These are phyloP conservation scores for Hypomesus transpacificus DNA, from an alignment of 2,113 vertebrate genomes.

Conservation along the genomic window DNA sequence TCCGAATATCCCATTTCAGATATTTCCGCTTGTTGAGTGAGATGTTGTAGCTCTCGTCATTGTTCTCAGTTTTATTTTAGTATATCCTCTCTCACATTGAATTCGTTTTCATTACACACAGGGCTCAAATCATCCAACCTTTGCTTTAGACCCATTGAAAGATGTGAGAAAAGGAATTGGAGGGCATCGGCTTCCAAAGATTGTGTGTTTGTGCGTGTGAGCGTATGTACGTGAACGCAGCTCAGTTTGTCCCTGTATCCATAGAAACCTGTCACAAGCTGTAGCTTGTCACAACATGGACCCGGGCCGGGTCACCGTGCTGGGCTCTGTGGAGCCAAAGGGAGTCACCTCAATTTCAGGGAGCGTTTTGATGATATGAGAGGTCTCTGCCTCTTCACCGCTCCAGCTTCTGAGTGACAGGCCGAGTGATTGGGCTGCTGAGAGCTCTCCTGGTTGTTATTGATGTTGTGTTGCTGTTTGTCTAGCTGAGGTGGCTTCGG, in stretches of 20 bases:
- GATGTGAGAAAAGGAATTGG: too few relatives aligned
- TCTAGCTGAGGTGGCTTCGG: too few relatives aligned
- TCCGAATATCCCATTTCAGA: slow-evolving; percentile 24
- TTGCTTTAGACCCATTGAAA: slow-evolving; percentile 1
- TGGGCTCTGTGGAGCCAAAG: slow-evolving; percentile 52
- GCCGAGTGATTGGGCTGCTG: slow-evolving; percentile 34
- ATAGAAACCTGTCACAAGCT: slow-evolving; percentile 46
- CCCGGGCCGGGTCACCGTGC: slow-evolving; percentile 45
- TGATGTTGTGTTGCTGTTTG: too few relatives aligned
- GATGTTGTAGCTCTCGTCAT: slow-evolving; percentile 3
- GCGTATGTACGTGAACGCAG: slow-evolving; percentile 19
- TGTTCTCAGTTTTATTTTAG: background rate
- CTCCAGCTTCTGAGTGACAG: slow-evolving; percentile 45
- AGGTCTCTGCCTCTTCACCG: slow-evolving; percentile 24
- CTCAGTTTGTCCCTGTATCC: slow-evolving; percentile 42
- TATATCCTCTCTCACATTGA: slow-evolving; percentile 17
- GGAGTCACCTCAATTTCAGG: slow-evolving; percentile 65
- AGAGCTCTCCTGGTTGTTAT: background rate
- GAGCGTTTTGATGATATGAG: slow-evolving; percentile 42
- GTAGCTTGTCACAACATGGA: slow-evolving; percentile 40
- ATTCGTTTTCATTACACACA: slow-evolving; percentile 2
- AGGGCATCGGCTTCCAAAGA: too few relatives aligned
- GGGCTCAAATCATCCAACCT: slow-evolving; percentile 17
- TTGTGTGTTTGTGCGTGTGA: too few relatives aligned
- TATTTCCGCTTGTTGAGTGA: slow-evolving; percentile 27